Percentiles rank a stretch among this genome's conserved stretches.
Conservation (phyloP, 2,113 vertebrate species). For the Dipodomys merriami region DNA sequence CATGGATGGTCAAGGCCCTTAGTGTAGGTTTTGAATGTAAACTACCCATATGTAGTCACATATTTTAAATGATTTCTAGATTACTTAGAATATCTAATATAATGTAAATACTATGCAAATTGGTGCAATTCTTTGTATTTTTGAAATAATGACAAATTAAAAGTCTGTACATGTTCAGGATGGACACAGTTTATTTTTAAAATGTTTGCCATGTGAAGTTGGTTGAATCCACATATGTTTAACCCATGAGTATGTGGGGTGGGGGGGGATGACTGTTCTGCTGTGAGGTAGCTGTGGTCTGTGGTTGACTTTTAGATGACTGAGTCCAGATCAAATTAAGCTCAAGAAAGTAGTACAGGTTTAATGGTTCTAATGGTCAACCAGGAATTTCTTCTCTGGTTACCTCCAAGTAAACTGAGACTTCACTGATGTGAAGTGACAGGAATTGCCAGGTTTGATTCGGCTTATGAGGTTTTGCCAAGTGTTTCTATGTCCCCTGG, state of each 20-base stretch:
- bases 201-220: not conserved
- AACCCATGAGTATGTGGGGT: not conserved
- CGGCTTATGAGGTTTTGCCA: conserved; percentile 58
- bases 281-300: not conserved
- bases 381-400: conserved; percentile 60
- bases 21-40: not conserved
- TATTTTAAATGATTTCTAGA: not conserved
- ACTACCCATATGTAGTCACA: not conserved
- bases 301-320: not conserved
- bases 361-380: conserved; percentile 49
- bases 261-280: not conserved
- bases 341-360: conserved; percentile 35
- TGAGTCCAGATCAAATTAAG: conserved; percentile 46
- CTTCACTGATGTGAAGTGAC: conserved; percentile 77
- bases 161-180: not conserved
- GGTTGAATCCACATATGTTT: not conserved
- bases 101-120: not conserved
- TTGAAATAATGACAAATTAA: not conserved
- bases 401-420: conserved; percentile 70
- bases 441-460: conserved; percentile 72
- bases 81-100: not conserved
- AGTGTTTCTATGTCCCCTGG: conserved; percentile 68
- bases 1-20: not conserved
- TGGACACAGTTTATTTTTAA: not conserved
- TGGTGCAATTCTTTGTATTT: not conserved